Base-by-base conservation (phyloP, 2,797 vertebrate species). In the Gephyroberyx darwinii region DNA sequence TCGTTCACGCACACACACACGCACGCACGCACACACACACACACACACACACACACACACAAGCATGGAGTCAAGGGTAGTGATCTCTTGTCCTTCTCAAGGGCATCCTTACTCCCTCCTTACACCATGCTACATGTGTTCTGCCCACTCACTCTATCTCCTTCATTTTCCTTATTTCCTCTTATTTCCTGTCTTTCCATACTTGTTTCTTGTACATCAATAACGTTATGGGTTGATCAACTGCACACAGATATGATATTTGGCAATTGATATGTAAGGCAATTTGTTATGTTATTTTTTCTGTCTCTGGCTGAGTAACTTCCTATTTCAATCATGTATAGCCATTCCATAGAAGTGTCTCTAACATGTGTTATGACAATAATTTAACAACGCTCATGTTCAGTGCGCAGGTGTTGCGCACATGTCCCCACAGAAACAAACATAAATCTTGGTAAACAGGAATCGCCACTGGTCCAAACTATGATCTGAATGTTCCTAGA, bases 71-170 rank as follows among this genome's bases (percentile, higher is more conserved):
- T 78, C 67, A 48, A 65, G 65, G 64, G 19, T 71, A 74, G 69
- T 69, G 81, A 67, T 77, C 71, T 68, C 35, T 41, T 13, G 33
- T 81, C 75, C 58, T 84, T 78, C 80, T 83, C 89, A 91, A 90
- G 89, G 88, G 70, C 90, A 67, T 72, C 33, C 57, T 33, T 17
- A 60, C 75, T 26, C 26, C 26, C 26, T 26, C 26, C 26, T 26
- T 26, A 26, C 26, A 26, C 14, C 22, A 19, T 45, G 16, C 35
- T 20, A 16, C 53, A 59, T 56, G 41, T 62, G 65, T 56, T 51
- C 3, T 8, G 55, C 22, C 64, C 8, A 19, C 26, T 14, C 50
- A 17, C 17, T 26, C 19, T 16, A 16, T 65, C 13, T 19, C 0
- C 0, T 41, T 26, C 20, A 13, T 19, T 50, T 33, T 55, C 12